Evolutionary conservation across 2,888 invertebrate genomes (phyloP), one percentile per base, ranked within the genome.

Genomic region (Drosophila pseudotalamancana): DNA sequence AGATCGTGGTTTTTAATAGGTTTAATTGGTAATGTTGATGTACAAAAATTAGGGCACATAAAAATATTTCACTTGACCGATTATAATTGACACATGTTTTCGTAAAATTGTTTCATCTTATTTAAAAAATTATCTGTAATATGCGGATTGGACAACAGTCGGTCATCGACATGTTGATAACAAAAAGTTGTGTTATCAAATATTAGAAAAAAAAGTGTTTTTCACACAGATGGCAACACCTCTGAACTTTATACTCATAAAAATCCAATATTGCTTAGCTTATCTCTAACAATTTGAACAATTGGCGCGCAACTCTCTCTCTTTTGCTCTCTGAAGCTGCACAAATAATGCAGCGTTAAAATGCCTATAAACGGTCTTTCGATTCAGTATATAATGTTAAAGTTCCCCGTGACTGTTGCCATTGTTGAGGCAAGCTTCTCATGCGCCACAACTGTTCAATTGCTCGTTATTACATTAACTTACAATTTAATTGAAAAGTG

Each of bases 251-350:
- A 35, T 19, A 18, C 11, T 19, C 27, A 54, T 54, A 42, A 34
- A 35, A 9, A 42, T 34, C 4, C 3, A 32, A 14, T 35, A 42
- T 57, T 14, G 9, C 11, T 23, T 11, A 25, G 43, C 34, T 50
- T 50, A 51, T 42, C 29, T 4, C 9, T n/a, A 37, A 27, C 14
- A 11, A 21, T 65, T 73, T 73, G 27, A 68, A 73, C 8, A 29
- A 8, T 48, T 27, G 54, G 70, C 70, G 70, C 60, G 73, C 6
- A 48, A 43, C 49, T n/a, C n/a, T n/a, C n/a, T n/a, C n/a, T n/a
- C n/a, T n/a, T n/a, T n/a, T n/a, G 19, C 37, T 46, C 27, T 21
- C 5, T 21, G 3, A 0, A 16, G 19, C 8, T 18, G 12, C 16
- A 19, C n/a, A 11, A 11, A 3, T 4, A 19, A 6, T 3, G 6